Evolutionary conservation across 2,888 invertebrate species (phyloP), one percentile per base, ranked within the genome.

Genomic region (Dorcus hopei): DNA sequence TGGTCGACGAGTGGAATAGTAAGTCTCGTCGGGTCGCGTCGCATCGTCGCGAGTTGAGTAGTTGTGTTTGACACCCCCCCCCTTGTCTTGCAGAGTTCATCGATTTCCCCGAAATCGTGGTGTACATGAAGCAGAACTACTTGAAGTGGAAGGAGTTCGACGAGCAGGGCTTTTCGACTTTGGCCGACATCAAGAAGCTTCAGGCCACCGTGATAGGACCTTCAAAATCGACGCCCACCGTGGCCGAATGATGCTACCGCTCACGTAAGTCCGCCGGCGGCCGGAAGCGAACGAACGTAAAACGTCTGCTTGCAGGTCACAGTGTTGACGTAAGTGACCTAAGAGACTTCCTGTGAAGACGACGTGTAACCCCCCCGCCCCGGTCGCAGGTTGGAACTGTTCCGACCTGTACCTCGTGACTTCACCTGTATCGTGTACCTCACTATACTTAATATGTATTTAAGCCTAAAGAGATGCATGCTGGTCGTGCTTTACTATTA

Each of bases 1-100:
- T 98, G 94, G 94, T 97, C 82, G 95, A 96, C 74, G 93, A 95
- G 38, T 98, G 97, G 96, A 91, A 96, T 74, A 91, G 95, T 92
- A 72, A 80, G 83, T 80, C 53, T 38, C 19, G n/a, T n/a, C n/a
- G n/a, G n/a, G n/a, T n/a, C n/a, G 38, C 38, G 14, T 14, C 14
- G 14, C 14, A 1, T 14, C 9, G 41, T 45, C 26, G 38, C 41
- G 26, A 49, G 57, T 7, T 33, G 5, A 4, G 26, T 33, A 6
- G 5, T 33, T 6, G 5, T 6, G 26, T 33, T 33, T 33, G 0
- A 33, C 1, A n/a, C n/a, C 26, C 26, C 26, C 26, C 26, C 6
- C 19, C 0, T 1, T 63, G 51, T 49, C 70, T 76, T 80, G 3
- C 79, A 94, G 95, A 91, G 53, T 95, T 95, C 79, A 90, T 95